These are phyloP conservation scores for Mus spicilegus DNA, from an alignment of 2,113 vertebrate species.

Conservation along the genomic window DNA sequence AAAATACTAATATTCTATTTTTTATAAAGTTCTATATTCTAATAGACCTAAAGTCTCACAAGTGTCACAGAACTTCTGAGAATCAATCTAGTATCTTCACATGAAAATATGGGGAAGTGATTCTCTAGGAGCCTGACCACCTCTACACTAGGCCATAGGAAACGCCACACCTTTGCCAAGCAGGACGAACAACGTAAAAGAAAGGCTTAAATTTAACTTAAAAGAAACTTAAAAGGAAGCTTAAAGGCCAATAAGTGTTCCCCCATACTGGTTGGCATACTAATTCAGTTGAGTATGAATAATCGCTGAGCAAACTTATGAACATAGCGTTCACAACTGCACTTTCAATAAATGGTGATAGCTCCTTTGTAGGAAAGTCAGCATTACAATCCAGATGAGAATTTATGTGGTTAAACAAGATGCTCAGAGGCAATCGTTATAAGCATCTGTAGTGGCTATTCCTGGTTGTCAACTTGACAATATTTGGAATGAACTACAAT, in stretches of 20 bases:
- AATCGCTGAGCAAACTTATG: constrained; percentile 83
- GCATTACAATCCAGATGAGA: constrained; percentile 78
- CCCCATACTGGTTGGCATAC: constrained; percentile 81
- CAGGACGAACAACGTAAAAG: constrained; percentile 74
- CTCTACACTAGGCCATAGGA: constrained; percentile 57
- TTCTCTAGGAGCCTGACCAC: background rate
- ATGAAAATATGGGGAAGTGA: background rate
- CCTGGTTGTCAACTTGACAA: too few species aligned
- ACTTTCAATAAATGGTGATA: constrained; percentile 82
- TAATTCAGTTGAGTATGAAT: constrained; percentile 82
- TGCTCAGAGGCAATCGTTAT: constrained; percentile 55
- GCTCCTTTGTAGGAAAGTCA: constrained; percentile 82
- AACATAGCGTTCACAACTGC: constrained; percentile 81
- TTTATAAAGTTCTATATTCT: constrained; percentile 39
- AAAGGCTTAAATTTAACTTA: constrained; percentile 75
- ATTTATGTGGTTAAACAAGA: constrained; percentile 71
- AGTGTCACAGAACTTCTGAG: constrained; percentile 50
- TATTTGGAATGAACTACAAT: too few species aligned
- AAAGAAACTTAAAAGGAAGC: constrained; percentile 70
- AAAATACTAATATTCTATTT: background rate
- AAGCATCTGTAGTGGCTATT: too few species aligned
- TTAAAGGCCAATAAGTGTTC: constrained; percentile 84
- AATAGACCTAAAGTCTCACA: constrained; percentile 43
- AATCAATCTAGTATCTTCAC: constrained; percentile 53
- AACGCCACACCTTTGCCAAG: constrained; percentile 51